Conservation (phyloP, 1,140 invertebrate genomes). For the Drosophila takahashii region DNA sequence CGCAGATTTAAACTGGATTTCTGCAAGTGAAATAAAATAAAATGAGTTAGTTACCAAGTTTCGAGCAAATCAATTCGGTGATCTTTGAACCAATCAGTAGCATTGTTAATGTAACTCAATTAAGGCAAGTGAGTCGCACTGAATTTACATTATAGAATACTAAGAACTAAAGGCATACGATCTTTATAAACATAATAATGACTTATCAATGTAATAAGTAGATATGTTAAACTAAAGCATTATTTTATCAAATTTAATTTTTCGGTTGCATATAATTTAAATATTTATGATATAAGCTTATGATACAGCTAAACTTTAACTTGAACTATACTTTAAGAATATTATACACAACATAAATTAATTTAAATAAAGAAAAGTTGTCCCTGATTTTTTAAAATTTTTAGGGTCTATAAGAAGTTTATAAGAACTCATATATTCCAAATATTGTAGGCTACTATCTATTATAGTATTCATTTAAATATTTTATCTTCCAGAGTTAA, state of each 20-base stretch:
- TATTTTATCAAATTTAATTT: too few species aligned
- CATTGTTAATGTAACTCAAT: constrained; percentile 20
- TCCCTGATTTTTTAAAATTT: too few species aligned
- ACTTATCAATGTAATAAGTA: background rate
- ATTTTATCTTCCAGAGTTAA: background rate
- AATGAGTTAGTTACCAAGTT: background rate
- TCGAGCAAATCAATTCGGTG: constrained; percentile 4
- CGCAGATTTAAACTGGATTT: constrained; percentile 83
- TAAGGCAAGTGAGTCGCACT: background rate
- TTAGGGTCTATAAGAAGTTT: too few species aligned
- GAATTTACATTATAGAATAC: background rate
- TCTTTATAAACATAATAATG: background rate
- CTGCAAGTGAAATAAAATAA: constrained; percentile 29
- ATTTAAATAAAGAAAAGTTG: too few species aligned
- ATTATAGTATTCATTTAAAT: background rate
- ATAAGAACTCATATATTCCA: too few species aligned
- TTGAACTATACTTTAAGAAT: background rate
- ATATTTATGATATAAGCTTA: too few species aligned
- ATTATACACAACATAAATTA: background rate
- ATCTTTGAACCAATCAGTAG: constrained; percentile 13
- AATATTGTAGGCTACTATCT: too few species aligned
- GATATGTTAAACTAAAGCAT: background rate
- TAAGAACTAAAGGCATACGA: background rate
- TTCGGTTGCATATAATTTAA: too few species aligned
- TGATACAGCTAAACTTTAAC: too few species aligned